Evolutionary conservation across 2,888 invertebrate genomes (phyloP).

Genomic region (Busseola fusca): DNA sequence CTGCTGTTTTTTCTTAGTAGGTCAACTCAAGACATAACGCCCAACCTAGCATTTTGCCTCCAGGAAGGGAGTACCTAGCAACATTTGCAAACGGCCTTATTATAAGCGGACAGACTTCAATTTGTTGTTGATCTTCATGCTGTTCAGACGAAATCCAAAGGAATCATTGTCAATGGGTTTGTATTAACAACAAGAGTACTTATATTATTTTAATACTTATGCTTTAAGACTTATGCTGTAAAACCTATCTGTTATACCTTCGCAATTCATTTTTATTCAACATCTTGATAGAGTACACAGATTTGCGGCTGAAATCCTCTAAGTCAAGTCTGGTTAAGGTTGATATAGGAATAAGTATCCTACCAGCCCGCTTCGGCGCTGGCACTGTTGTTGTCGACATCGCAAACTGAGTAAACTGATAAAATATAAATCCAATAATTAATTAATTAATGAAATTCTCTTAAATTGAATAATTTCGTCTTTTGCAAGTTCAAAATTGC

Average conservation of each 20-base stretch:
- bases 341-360: neutral
- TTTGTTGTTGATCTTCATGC: neutral
- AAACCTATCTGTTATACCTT: slow-evolving; percentile 23
- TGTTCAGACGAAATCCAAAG: neutral
- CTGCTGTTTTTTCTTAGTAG: neutral
- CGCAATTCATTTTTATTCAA: slow-evolving; percentile 6
- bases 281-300: neutral
- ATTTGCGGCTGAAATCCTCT: slow-evolving; percentile 1
- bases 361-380: neutral
- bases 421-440: neutral
- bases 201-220: neutral
- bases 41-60: neutral
- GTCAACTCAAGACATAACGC: too few species aligned
- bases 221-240: neutral
- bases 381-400: neutral
- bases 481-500: neutral
- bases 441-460: neutral
- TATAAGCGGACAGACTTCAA: neutral
- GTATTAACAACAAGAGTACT: neutral
- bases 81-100: neutral
- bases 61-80: neutral
- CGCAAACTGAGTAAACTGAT: neutral
- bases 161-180: neutral
- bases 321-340: slow-evolving; percentile 1
- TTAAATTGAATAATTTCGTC: neutral